Base-by-base conservation (phyloP, 2,888 invertebrate genomes). In the Phyllotreta cruciferae region DNA sequence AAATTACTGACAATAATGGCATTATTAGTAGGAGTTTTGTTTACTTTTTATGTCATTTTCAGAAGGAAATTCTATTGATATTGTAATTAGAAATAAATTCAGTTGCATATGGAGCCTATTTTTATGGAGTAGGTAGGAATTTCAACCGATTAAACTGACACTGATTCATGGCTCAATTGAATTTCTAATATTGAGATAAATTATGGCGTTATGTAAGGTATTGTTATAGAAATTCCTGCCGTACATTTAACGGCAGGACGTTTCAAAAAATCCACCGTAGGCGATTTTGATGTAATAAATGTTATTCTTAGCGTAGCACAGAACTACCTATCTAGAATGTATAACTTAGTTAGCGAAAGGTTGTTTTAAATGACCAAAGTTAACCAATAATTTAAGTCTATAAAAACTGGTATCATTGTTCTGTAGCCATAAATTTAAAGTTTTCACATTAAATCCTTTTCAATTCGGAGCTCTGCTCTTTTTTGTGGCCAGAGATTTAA, bases 351-450 rank as follows among this genome's bases (percentile, higher is more conserved):
- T 78, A 78, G 77, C 76, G 73, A 75, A 76, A 75, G 74, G 74
- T 75, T 73, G 73, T 76, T 77, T 76, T 74, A 78, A 79, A 79
- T 79, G 78, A 78, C 78, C 78, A 75, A 80, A 80, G 75, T 80
- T 80, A 78, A 76, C 79, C 79, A 80, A 81, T 81, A 81, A 80
- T 81, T 81, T 81, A 80, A 78, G 73, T 79, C 80, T 77, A 81
- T 81, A 80, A 81, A 81, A 81, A 81, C 79, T 79, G 75, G 78
- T 77, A 81, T 81, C 80, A 81, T 81, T 81, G 81, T 81, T 81
- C 81, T 81, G 77, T 70, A 73, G 77, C 77, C 72, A 80, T 81
- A 81, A 81, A 81, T 81, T 81, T 80, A 71, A 80, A 81, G 79
- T 81, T 81, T 81, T 77, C 80, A 80, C 81, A 81, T 81, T 81